Conservation (phyloP, 2,797 vertebrate species). For the Crenichthys baileyi region DNA sequence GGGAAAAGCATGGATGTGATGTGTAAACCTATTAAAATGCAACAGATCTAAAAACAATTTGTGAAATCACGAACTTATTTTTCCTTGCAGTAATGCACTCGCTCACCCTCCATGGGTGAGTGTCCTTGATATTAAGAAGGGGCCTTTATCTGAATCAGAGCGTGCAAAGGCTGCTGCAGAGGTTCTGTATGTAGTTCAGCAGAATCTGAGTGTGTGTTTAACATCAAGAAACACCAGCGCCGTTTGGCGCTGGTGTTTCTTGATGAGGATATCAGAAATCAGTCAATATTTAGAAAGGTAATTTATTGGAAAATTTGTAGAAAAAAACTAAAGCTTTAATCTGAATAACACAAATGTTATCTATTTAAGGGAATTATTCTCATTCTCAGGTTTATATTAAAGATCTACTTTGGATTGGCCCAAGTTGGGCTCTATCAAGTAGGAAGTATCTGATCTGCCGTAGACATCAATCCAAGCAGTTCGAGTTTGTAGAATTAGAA, state of each 20-base stretch:
- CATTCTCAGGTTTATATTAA: no score
- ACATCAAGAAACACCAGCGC: no score
- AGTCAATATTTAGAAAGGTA: no score
- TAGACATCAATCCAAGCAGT: not conserved
- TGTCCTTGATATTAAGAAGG: constrained; percentile 54
- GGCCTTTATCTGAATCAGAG: constrained; percentile 41
- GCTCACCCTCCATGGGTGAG: constrained; percentile 21
- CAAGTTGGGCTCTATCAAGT: no score
- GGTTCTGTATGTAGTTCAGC: constrained; percentile 32
- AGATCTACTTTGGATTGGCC: not conserved
- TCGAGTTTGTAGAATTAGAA: not conserved
- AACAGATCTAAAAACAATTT: not conserved
- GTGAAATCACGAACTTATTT: constrained; percentile 4
- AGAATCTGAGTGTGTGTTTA: constrained; percentile 29
- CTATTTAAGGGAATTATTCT: no score
- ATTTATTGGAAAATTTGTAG: no score
- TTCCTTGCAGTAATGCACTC: not conserved
- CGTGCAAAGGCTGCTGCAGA: constrained; percentile 33
- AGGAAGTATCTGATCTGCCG: no score
- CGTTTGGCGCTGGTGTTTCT: not conserved
- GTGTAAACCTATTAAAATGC: constrained; percentile 25
- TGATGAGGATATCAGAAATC: no score
- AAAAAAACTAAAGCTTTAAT: no score
- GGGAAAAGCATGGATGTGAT: constrained; percentile 18
- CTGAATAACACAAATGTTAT: no score